A percentile compares a stretch with the other conserved stretches of the same genome.
Evolutionary conservation across 2,888 invertebrate genomes (phyloP).

Genomic region (Tolmerus cingulatus): DNA sequence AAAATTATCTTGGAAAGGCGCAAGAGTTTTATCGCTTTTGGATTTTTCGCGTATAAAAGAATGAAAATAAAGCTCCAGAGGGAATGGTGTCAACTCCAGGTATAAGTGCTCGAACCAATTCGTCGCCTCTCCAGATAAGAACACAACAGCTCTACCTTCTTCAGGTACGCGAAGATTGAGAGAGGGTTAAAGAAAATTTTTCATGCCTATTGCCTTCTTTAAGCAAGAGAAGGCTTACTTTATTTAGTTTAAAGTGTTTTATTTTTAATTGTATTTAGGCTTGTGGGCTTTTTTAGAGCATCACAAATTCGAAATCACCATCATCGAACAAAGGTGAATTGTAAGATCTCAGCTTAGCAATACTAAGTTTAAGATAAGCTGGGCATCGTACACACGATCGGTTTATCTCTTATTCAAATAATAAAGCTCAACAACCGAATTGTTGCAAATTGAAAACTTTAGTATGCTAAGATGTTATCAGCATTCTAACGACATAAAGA

Average conservation of each 20-base stretch:
- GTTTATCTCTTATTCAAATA: neutral
- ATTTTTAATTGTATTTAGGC: neutral
- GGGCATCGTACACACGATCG: neutral
- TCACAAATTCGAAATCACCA: neutral
- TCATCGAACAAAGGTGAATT: neutral
- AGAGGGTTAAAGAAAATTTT: neutral
- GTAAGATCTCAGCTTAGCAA: neutral
- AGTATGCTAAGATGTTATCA: neutral
- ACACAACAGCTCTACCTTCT: neutral
- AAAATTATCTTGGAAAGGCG: neutral
- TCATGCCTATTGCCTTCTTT: neutral
- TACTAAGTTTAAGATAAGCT: neutral
- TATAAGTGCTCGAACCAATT: neutral
- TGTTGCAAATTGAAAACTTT: neutral
- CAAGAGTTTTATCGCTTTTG: neutral
- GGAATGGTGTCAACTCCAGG: neutral
- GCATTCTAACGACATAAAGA: neutral
- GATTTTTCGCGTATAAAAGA: neutral
- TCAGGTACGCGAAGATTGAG: neutral
- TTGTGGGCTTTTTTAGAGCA: neutral
- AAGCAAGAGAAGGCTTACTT: neutral
- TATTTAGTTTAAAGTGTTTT: neutral
- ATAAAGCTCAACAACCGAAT: neutral
- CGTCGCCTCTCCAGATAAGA: neutral
- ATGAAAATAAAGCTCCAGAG: neutral